A percentile compares a stretch with the other conserved stretches of the same genome.
Conservation (phyloP, 1,140 invertebrate genomes). For the Laodelphax striatellus region DNA sequence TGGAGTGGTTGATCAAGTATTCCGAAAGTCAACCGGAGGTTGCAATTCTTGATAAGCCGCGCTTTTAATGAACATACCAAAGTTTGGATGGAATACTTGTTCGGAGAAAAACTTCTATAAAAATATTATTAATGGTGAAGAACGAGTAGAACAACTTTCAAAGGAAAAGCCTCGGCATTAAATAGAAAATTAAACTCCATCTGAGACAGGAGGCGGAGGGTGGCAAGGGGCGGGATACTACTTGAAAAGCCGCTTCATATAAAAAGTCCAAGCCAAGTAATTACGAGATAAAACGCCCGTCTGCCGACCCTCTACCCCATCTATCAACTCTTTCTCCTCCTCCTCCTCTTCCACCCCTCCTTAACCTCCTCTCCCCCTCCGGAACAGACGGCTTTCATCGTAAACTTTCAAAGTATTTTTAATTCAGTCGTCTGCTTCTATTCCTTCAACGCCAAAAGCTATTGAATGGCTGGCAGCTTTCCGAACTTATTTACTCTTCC, state of each 20-base stretch:
- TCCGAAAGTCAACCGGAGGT: too few species aligned
- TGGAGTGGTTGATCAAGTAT: too few species aligned
- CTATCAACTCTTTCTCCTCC: too few species aligned
- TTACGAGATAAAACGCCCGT: background rate
- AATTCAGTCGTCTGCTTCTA: background rate
- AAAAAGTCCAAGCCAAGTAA: background rate
- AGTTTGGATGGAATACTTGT: too few species aligned
- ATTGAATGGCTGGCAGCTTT: background rate
- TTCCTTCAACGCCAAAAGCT: background rate
- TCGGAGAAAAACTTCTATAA: too few species aligned
- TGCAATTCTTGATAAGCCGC: too few species aligned
- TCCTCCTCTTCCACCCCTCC: too few species aligned
- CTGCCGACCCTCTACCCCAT: too few species aligned
- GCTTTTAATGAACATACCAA: too few species aligned
- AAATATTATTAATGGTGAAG: too few species aligned
- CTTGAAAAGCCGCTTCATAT: background rate
- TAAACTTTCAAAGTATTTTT: constrained; percentile 3
- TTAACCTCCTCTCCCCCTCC: background rate
- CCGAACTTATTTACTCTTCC: too few species aligned
- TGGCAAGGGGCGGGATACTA: background rate
- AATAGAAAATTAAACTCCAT: constrained; percentile 3
- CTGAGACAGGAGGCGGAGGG: background rate
- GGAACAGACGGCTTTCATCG: background rate
- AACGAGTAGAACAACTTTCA: background rate
- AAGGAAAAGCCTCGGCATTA: background rate